These are phyloP conservation scores for Crotalus helleri DNA, from an alignment of 2,113 vertebrate species.

Conservation along the genomic window DNA sequence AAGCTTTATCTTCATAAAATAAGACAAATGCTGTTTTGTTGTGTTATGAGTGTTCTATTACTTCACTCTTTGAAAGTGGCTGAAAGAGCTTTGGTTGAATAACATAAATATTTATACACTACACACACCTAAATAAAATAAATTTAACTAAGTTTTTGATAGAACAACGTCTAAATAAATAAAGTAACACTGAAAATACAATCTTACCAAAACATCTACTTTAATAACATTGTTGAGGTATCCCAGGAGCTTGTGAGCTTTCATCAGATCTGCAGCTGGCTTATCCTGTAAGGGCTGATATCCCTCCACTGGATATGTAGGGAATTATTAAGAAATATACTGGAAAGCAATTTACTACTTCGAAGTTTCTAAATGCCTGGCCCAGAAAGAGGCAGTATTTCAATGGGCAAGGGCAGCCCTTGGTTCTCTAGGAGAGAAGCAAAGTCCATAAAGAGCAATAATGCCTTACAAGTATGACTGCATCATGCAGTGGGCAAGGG, in stretches of 20 bases:
- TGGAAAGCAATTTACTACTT: conserved; percentile 4
- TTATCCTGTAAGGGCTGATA: conserved; percentile 91
- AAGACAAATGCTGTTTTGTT: not conserved
- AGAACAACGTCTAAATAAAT: not conserved
- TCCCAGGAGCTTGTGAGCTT: conserved; percentile 84
- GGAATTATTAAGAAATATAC: conserved; percentile 69
- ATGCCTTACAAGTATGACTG: not conserved
- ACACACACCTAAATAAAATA: not conserved
- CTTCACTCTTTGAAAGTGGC: not conserved
- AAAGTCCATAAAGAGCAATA: not conserved
- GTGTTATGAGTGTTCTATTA: not conserved
- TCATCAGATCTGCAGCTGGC: conserved; percentile 78
- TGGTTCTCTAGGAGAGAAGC: not conserved
- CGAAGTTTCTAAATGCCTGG: not conserved
- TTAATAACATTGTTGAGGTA: conserved; percentile 85
- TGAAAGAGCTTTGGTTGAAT: not conserved
- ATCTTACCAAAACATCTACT: conserved; percentile 81
- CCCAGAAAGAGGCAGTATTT: not conserved
- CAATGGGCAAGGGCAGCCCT: not conserved
- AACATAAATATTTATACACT: not conserved
- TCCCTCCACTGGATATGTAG: conserved; percentile 89
- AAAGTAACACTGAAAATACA: not conserved
- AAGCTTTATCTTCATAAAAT: not conserved
- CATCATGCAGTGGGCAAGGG: not conserved
- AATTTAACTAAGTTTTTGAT: not conserved